phyloP scores from a whole-genome alignment of 2,797 vertebrate genomes.

The Coendou prehensilis region DNA sequence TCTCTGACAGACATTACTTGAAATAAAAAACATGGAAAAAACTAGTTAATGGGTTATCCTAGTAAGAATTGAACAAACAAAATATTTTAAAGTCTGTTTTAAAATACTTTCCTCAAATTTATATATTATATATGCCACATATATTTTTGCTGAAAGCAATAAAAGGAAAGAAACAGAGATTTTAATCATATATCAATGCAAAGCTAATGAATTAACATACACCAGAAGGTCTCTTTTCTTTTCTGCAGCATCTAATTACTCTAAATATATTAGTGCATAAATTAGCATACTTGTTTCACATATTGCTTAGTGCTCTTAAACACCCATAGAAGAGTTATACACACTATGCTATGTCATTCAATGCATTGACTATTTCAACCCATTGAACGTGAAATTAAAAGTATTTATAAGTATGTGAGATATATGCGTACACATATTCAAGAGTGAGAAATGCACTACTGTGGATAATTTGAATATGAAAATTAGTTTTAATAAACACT shows the following conservation, averaged over 20 bases:
- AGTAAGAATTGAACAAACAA: slow-evolving; percentile 15
- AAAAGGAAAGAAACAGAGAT: slow-evolving; percentile 37
- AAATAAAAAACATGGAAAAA: slow-evolving; percentile 39
- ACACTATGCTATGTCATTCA: slow-evolving; percentile 67
- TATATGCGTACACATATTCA: slow-evolving; percentile 29
- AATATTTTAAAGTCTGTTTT: slow-evolving; percentile 65
- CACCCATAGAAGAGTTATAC: slow-evolving; percentile 48
- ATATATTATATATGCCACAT: slow-evolving; percentile 26
- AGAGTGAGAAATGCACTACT: slow-evolving; percentile 52
- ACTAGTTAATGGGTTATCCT: not conserved
- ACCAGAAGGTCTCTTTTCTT: slow-evolving; percentile 78
- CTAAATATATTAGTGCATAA: slow-evolving; percentile 78
- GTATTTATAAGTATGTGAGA: slow-evolving; percentile 14
- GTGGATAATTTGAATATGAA: slow-evolving; percentile 64
- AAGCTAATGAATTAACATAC: slow-evolving; percentile 75
- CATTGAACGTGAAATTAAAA: slow-evolving; percentile 60
- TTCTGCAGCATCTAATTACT: slow-evolving; percentile 71
- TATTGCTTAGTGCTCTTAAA: slow-evolving; percentile 68
- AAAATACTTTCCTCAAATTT: slow-evolving; percentile 64
- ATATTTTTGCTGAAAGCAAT: slow-evolving; percentile 44
- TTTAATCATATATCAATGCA: slow-evolving; percentile 66
- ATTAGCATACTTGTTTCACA: slow-evolving; percentile 78
- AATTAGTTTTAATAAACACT: slow-evolving; percentile 44
- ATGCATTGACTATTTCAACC: slow-evolving; percentile 59
- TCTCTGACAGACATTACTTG: not conserved